These are phyloP conservation scores for Crocallis elinguaria DNA, from an alignment of 2,888 invertebrate species.

Conservation along the genomic window DNA sequence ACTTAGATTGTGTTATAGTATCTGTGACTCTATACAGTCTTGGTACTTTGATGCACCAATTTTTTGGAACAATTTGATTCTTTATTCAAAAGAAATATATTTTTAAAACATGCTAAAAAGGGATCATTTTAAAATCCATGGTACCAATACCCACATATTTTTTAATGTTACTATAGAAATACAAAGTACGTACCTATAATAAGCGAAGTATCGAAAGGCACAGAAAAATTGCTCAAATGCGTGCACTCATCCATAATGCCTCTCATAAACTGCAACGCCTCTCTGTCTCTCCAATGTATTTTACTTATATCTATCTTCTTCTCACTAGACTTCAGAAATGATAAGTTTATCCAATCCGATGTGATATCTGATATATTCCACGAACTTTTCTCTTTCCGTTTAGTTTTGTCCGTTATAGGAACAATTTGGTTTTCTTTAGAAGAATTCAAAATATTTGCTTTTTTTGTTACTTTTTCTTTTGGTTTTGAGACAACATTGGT, in stretches of 20 bases:
- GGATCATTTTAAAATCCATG: no score
- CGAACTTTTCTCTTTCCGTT: slow-evolving; percentile 49
- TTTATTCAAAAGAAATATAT: no score
- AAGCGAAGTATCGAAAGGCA: slow-evolving; percentile 93
- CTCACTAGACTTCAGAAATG: slow-evolving; percentile 62
- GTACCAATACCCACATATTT: no score
- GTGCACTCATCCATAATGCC: slow-evolving; percentile 99
- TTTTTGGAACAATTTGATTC: no score
- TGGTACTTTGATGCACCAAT: no score
- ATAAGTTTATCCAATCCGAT: slow-evolving; percentile 69
- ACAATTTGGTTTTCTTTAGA: slow-evolving; percentile 1
- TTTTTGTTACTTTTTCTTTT: not conserved
- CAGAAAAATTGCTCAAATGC: slow-evolving; percentile 96
- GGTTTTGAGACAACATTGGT: no score
- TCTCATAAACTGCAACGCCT: slow-evolving; percentile 96
- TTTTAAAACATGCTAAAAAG: no score
- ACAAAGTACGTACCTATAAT: slow-evolving; percentile 86
- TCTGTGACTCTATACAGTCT: no score
- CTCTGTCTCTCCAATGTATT: slow-evolving; percentile 89
- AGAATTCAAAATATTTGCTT: not conserved
- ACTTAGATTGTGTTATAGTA: no score
- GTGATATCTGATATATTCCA: slow-evolving; percentile 73
- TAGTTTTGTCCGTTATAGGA: slow-evolving; percentile 5
- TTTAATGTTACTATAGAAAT: no score
- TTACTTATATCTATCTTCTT: slow-evolving; percentile 84